These are phyloP conservation scores for Ephialtes manifestator DNA, from an alignment of 2,888 invertebrate species.

Conservation along the genomic window DNA sequence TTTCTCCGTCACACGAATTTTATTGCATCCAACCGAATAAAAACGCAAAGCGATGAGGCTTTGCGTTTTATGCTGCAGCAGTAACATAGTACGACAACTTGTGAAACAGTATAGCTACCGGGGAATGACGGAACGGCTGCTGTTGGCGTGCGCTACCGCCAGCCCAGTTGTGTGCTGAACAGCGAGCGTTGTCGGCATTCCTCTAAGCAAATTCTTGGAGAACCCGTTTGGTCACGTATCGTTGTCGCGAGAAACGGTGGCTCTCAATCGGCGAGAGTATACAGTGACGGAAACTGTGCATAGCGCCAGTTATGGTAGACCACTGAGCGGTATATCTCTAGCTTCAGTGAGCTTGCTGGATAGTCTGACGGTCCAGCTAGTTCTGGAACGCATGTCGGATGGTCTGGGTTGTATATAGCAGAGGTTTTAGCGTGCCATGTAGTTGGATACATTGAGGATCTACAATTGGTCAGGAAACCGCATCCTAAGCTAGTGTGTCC, in stretches of 20 bases:
- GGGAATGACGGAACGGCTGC: slow-evolving; percentile 71
- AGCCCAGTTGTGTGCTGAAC: slow-evolving; percentile 77
- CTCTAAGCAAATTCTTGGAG: slow-evolving; percentile 82
- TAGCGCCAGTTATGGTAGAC: slow-evolving; percentile 51
- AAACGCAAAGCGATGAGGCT: slow-evolving; percentile 21
- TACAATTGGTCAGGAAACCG: background rate
- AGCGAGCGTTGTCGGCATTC: slow-evolving; percentile 80
- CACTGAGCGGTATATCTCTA: slow-evolving; percentile 13
- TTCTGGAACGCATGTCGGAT: slow-evolving; percentile 40
- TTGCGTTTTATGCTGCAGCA: slow-evolving; percentile 33
- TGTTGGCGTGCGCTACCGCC: slow-evolving; percentile 75
- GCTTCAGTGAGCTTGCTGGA: slow-evolving; percentile 39
- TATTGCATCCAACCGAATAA: background rate
- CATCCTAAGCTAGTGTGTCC: background rate
- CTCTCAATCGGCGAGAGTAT: slow-evolving; percentile 66
- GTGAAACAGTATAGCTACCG: slow-evolving; percentile 63
- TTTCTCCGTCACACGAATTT: background rate
- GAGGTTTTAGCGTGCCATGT: slow-evolving; percentile 1
- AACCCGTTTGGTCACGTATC: slow-evolving; percentile 81
- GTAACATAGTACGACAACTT: slow-evolving; percentile 49
- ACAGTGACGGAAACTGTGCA: slow-evolving; percentile 51
- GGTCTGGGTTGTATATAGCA: background rate
- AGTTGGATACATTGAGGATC: background rate
- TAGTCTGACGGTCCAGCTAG: slow-evolving; percentile 29
- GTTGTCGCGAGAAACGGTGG: slow-evolving; percentile 74